A percentile compares a stretch with the other conserved stretches of the same genome.
Conservation (phyloP, 2,113 vertebrate genomes). For the Litocranius walleri region DNA sequence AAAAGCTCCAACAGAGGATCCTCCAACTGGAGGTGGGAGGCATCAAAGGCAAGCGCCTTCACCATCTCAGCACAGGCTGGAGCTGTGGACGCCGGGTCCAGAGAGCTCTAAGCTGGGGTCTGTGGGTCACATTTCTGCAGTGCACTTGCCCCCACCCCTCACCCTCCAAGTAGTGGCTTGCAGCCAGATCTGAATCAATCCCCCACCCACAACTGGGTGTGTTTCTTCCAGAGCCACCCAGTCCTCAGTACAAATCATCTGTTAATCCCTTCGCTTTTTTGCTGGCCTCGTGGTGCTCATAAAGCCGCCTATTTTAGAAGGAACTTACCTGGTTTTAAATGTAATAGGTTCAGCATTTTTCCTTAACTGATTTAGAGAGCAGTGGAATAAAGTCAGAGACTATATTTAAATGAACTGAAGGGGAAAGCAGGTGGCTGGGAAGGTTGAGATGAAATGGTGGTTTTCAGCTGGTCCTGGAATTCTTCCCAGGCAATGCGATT, state of each 20-base stretch:
- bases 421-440: neutral
- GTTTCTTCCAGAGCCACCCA: neutral
- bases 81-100: neutral
- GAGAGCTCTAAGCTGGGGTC: neutral
- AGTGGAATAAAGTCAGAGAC: neutral
- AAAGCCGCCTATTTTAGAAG: neutral
- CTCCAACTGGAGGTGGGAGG: neutral
- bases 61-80: too few relatives aligned
- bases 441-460: neutral
- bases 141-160: neutral
- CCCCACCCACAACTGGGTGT: accelerated
- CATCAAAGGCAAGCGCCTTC: neutral
- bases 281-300: neutral
- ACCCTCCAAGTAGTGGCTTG: neutral
- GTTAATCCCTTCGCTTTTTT: neutral
- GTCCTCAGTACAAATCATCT: neutral
- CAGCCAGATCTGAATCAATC: neutral
- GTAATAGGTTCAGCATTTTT: neutral
- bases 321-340: neutral
- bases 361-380: neutral
- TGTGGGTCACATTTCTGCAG: neutral
- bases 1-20: neutral
- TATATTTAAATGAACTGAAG: neutral
- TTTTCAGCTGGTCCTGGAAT: neutral
- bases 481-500: neutral